Evolutionary conservation across 2,888 invertebrate species (phyloP), one percentile per base, ranked within the genome.

Genomic region (Lampropteryx suffumata): DNA sequence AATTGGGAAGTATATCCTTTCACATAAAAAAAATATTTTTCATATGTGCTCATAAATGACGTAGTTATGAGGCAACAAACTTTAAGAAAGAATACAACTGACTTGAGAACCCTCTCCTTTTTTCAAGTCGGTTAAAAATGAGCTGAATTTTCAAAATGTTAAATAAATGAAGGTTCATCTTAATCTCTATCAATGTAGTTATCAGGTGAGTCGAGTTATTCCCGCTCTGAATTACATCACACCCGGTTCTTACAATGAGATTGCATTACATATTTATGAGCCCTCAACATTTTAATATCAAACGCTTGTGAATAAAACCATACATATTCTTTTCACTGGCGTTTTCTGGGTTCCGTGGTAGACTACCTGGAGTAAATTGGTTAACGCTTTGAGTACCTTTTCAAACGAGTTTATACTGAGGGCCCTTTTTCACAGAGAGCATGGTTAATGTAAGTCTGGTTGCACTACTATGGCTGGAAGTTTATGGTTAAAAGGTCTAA

Each of bases 251-350:
- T 65, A 75, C 75, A 76, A 79, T 67, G 71, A 75, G 69, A 81
- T 81, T 81, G 71, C 79, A 80, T 81, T 78, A 81, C 75, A 81
- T 80, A 79, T 81, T 78, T 80, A 81, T 81, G 74, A 79, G 75
- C 62, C 59, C 62, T 67, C 73, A 71, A 72, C 73, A 77, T 79
- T 79, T 79, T 79, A 76, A 79, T 79, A 80, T 77, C 74, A 79
- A 78, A 79, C 76, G 79, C 65, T 67, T 66, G 56, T 61, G 73
- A 70, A 74, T 74, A 71, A 69, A 64, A 67, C 62, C 76, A 65
- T 69, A 73, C 66, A 67, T 72, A 72, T 72, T 75, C 71, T 66
- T 67, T 64, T 49, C 42, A 49, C 24, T 13, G 33, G 61, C 56
- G 52, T 52, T 61, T 50, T 40, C 53, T 42, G 56, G 43, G 55